phyloP scores from a whole-genome alignment of 2,113 vertebrate genomes.

The Delphinus delphis region DNA sequence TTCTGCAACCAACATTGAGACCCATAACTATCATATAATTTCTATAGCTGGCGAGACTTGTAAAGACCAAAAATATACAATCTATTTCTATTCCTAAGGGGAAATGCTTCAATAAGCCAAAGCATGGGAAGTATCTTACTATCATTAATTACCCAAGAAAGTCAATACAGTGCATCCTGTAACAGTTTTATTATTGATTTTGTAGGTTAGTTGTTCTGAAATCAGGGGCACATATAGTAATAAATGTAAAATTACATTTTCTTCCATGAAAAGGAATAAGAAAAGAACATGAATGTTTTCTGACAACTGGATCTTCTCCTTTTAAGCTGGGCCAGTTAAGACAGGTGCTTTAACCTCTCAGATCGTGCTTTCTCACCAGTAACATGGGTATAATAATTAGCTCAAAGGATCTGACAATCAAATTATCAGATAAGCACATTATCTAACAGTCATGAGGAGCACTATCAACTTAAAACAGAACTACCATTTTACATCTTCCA shows the following conservation, averaged over 20 bases:
- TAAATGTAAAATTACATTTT: not conserved
- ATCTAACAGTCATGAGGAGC: not conserved
- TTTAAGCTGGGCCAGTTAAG: not conserved
- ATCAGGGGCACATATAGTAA: not conserved
- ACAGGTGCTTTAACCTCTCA: not conserved
- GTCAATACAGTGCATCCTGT: not conserved
- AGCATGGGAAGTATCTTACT: not conserved
- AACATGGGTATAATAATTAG: not conserved
- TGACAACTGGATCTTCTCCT: not conserved
- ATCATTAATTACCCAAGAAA: not conserved
- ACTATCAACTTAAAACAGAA: not conserved
- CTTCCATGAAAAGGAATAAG: constrained; percentile 16
- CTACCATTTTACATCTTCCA: not conserved
- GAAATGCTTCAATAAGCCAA: not conserved
- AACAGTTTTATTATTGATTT: not conserved
- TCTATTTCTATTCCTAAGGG: not conserved
- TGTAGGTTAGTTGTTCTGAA: not conserved
- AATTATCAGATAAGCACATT: not conserved
- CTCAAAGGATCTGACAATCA: not conserved
- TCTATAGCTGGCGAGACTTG: not conserved
- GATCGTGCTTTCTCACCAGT: not conserved
- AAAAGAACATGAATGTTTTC: not conserved
- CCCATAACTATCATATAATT: not conserved
- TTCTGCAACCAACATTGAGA: not conserved
- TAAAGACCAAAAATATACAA: not conserved